Evolutionary conservation across 1,140 invertebrate genomes (phyloP).

Genomic region (Vollenhovia emeryi): DNA sequence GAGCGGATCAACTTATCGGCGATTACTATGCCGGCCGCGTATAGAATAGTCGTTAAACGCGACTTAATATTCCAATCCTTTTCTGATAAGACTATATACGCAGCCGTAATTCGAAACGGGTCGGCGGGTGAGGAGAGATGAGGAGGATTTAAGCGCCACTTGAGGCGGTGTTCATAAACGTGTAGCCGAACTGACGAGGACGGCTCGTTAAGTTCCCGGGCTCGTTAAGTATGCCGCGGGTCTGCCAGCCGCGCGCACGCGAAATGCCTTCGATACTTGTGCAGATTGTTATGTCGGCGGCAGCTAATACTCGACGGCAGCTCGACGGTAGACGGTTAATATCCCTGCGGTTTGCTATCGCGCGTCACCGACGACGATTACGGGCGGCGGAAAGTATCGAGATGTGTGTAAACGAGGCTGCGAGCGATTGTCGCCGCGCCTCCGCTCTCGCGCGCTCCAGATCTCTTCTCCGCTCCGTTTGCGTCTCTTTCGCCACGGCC

Average conservation of each 20-base stretch:
- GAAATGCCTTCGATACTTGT: conserved; percentile 69
- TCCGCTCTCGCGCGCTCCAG: background rate
- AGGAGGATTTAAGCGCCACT: conserved; percentile 50
- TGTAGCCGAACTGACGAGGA: conserved; percentile 54
- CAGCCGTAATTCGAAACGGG: background rate
- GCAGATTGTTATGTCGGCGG: conserved; percentile 59
- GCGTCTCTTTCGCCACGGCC: background rate
- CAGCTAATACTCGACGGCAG: conserved; percentile 57
- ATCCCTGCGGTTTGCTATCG: conserved; percentile 19
- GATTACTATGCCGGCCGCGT: conserved; percentile 7
- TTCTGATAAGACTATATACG: conserved; percentile 46
- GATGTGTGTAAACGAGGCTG: conserved; percentile 42
- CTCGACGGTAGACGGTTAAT: conserved; percentile 38
- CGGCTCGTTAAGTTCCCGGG: conserved; percentile 66
- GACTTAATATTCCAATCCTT: conserved; percentile 48
- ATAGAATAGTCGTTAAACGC: conserved; percentile 20
- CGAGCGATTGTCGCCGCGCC: background rate
- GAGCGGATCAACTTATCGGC: background rate
- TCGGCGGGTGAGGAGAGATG: too few relatives aligned
- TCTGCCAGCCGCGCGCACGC: conserved; percentile 20
- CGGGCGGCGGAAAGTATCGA: conserved; percentile 34
- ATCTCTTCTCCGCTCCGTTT: background rate
- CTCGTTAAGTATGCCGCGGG: conserved; percentile 54
- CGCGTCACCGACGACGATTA: conserved; percentile 43
- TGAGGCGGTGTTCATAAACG: conserved; percentile 61